Evolutionary conservation across 2,888 invertebrate genomes (phyloP).

Genomic region (Yponomeuta evonymella): DNA sequence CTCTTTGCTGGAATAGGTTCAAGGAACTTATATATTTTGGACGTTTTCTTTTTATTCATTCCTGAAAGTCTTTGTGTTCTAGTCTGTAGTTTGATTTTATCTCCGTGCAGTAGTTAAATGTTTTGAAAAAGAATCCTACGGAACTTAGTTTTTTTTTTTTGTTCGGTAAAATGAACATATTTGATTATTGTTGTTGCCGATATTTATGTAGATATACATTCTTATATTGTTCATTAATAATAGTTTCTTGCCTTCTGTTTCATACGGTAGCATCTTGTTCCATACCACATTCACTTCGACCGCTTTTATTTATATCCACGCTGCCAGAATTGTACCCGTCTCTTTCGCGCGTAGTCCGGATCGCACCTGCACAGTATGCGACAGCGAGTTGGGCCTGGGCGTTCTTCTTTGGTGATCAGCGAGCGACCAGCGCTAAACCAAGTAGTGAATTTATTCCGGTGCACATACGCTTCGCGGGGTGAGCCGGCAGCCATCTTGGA

Average conservation of each 20-base stretch:
- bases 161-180: neutral
- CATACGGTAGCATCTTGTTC: constrained; percentile 35
- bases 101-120: no score
- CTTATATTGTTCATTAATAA: neutral
- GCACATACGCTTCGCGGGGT: constrained; percentile 32
- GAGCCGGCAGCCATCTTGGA: constrained; percentile 45
- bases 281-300: constrained; percentile 54
- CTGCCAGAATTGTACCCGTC: constrained; percentile 29
- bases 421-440: constrained; percentile 34
- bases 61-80: no score
- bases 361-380: constrained; percentile 25
- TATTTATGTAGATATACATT: neutral
- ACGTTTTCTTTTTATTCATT: no score
- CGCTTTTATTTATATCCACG: constrained; percentile 32
- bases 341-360: constrained; percentile 29
- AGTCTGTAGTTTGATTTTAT: no score
- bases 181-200: neutral
- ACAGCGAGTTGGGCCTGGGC: constrained; percentile 25
- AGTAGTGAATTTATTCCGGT: constrained; percentile 58
- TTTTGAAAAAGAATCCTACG: no score
- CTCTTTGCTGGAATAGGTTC: no score
- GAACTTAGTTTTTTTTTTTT: no score
- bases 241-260: constrained; percentile 34
- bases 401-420: constrained; percentile 26
- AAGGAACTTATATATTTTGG: no score